Conservation (phyloP, 1,140 invertebrate species). For the Vollenhovia emeryi region DNA sequence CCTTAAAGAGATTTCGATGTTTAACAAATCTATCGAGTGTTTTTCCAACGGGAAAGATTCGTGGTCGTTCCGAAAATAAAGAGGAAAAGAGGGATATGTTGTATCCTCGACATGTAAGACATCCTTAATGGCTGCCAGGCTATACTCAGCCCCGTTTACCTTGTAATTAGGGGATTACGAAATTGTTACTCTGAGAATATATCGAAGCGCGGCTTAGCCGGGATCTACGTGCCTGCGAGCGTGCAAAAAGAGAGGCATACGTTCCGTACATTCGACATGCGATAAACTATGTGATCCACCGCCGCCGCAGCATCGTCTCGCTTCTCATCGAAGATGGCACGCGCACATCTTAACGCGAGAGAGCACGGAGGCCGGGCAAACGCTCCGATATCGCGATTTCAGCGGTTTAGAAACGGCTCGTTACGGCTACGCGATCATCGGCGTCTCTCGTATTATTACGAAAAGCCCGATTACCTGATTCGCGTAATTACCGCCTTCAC, state of each 20-base stretch:
- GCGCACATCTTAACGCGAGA: slow-evolving; percentile 22
- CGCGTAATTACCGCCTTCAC: slow-evolving; percentile 35
- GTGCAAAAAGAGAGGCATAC: slow-evolving; percentile 46
- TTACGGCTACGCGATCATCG: slow-evolving; percentile 37
- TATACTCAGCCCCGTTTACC: slow-evolving; percentile 36
- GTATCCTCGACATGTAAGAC: slow-evolving; percentile 23
- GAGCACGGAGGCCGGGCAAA: slow-evolving; percentile 18
- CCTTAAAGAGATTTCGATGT: no score
- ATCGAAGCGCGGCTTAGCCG: slow-evolving; percentile 37
- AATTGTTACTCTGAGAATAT: slow-evolving; percentile 50
- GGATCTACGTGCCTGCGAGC: slow-evolving; percentile 22
- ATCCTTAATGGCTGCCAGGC: slow-evolving; percentile 28
- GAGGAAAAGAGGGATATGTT: not conserved
- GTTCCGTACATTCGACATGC: slow-evolving; percentile 55
- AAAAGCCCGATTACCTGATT: slow-evolving; percentile 41
- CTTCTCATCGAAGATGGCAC: slow-evolving; percentile 8
- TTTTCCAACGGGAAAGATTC: not conserved
- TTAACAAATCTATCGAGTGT: not conserved
- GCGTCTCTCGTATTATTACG: slow-evolving; percentile 43
- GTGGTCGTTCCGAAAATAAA: not conserved
- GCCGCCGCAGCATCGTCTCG: slow-evolving; percentile 1
- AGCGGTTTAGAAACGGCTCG: slow-evolving; percentile 47
- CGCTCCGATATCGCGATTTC: slow-evolving; percentile 30
- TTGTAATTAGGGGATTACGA: slow-evolving; percentile 58
- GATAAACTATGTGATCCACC: slow-evolving; percentile 53